Evolutionary conservation across 2,888 invertebrate species (phyloP).

Genomic region (Myopa tessellatipennis): DNA sequence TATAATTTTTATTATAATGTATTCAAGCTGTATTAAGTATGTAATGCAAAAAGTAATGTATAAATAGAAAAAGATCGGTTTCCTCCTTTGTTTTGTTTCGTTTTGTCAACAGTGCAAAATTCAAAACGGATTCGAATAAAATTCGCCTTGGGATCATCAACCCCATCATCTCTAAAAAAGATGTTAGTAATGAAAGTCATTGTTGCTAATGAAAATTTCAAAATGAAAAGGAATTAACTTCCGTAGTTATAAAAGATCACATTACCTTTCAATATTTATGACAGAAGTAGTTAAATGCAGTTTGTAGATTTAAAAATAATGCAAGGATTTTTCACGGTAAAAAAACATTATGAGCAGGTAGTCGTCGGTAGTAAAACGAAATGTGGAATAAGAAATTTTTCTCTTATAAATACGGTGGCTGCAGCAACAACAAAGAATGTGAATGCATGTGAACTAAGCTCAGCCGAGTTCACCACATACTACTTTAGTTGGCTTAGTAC

Average conservation of each 20-base stretch:
- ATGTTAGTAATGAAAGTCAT: not conserved
- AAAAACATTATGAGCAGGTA: slow-evolving; percentile 8
- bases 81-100: no score
- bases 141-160: not conserved
- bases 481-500: slow-evolving; percentile 20
- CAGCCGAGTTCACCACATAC: not conserved
- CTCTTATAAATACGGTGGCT: slow-evolving; percentile 36
- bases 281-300: slow-evolving; percentile 1
- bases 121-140: no score
- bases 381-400: slow-evolving; percentile 25
- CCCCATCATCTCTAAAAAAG: not conserved
- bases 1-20: no score
- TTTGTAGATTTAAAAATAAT: not conserved
- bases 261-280: slow-evolving; percentile 11
- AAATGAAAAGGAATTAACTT: not conserved
- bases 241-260: not conserved
- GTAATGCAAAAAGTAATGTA: no score
- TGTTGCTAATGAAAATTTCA: not conserved
- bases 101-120: no score
- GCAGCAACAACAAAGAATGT: not conserved
- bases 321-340: not conserved
- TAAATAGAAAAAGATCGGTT: no score
- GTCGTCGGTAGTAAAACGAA: slow-evolving; percentile 8
- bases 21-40: no score
- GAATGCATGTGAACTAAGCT: not conserved